Conservation (phyloP, 2,113 vertebrate genomes). For the Lagopus muta region DNA sequence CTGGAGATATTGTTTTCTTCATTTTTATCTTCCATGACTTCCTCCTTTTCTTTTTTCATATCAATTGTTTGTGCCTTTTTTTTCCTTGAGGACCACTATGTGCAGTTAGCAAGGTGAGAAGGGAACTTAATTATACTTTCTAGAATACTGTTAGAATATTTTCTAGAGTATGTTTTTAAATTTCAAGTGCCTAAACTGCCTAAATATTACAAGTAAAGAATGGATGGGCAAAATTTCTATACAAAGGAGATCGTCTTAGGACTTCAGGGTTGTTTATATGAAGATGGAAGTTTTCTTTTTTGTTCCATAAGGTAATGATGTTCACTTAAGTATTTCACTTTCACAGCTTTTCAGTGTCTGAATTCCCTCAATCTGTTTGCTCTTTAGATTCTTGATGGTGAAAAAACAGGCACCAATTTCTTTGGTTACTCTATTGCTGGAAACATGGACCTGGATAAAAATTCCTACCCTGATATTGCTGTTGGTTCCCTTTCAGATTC, state of each 20-base stretch:
- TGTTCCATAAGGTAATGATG: background rate
- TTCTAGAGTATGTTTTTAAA: background rate
- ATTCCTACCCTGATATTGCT: slow-evolving; percentile 93
- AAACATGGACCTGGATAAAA: slow-evolving; percentile 94
- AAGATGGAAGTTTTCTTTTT: background rate
- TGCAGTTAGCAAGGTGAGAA: background rate
- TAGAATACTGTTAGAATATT: background rate
- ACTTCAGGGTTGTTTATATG: background rate
- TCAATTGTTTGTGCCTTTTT: background rate
- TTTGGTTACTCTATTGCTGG: slow-evolving; percentile 97
- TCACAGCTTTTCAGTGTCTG: background rate
- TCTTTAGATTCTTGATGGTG: slow-evolving; percentile 88
- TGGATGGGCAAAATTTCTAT: background rate
- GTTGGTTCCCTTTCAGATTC: slow-evolving; percentile 94
- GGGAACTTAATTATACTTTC: background rate
- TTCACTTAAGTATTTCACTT: background rate
- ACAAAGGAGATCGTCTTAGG: background rate
- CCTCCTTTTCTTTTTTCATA: background rate
- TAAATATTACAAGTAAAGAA: background rate
- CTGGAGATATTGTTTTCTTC: background rate
- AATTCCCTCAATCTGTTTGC: slow-evolving; percentile 24
- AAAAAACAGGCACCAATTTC: slow-evolving; percentile 73
- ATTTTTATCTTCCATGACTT: background rate
- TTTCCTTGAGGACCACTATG: background rate
- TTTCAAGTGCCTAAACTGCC: background rate